Percentiles rank a stretch among this genome's conserved stretches.
Conservation (phyloP, 2,888 invertebrate genomes). For the Criorhina ranunculi region DNA sequence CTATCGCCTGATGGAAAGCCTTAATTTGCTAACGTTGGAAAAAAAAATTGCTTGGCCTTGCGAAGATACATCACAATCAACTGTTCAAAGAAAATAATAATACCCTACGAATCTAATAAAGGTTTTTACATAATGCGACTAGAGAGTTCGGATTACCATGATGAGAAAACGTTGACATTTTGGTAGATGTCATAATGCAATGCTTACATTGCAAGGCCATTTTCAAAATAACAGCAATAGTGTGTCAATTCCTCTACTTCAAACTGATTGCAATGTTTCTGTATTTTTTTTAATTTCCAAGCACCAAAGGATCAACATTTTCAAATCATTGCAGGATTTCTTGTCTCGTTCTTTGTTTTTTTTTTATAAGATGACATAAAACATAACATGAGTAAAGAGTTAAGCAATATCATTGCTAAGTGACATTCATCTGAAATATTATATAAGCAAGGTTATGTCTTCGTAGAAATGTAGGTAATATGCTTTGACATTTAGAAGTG, state of each 20-base stretch:
- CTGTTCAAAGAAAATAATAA: too few relatives aligned
- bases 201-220: too few relatives aligned
- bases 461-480: constrained; percentile 22
- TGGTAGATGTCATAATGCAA: too few relatives aligned
- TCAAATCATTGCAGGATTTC: constrained; percentile 33
- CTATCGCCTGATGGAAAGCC: too few relatives aligned
- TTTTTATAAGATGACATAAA: background rate
- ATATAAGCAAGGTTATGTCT: background rate
- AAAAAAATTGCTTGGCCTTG: too few relatives aligned
- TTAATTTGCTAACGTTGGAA: too few relatives aligned
- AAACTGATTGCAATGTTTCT: background rate
- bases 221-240: too few relatives aligned
- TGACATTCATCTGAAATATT: constrained; percentile 54
- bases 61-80: too few relatives aligned
- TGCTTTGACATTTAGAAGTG: constrained; percentile 60
- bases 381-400: constrained; percentile 10
- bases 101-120: too few relatives aligned
- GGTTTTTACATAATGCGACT: too few relatives aligned
- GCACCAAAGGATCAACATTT: background rate
- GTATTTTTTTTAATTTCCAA: background rate
- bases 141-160: too few relatives aligned
- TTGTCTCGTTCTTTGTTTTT: constrained; percentile 25
- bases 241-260: background rate
- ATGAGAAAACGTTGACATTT: too few relatives aligned
- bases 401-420: constrained; percentile 49